Evolutionary conservation across 2,797 vertebrate species (phyloP).

Genomic region (Scyliorhinus canicula): DNA sequence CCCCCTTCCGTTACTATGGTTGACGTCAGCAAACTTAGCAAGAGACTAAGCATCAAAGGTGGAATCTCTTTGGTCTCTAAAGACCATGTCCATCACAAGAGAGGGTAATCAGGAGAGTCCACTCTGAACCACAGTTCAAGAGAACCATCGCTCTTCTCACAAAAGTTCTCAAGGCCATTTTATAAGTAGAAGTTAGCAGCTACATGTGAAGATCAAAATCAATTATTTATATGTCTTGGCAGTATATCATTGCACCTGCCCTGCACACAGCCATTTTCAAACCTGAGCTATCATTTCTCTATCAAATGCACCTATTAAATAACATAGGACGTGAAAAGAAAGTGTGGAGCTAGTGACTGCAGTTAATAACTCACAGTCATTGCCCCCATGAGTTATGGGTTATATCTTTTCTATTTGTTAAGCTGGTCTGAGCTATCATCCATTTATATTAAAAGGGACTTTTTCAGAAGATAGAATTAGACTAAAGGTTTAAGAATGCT

Average conservation of each 20-base stretch:
- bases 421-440: not conserved
- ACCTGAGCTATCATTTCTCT: not conserved
- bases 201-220: not conserved
- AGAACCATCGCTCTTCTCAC: not conserved
- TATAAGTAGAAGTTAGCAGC: not conserved
- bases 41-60: not conserved
- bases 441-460: not conserved
- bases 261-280: not conserved
- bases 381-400: not conserved
- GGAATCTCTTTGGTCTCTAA: not conserved
- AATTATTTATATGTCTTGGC: not conserved
- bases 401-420: not conserved
- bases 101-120: not conserved
- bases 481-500: not conserved
- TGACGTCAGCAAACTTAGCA: not conserved
- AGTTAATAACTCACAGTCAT: not conserved
- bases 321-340: not conserved
- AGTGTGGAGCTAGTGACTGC: not conserved
- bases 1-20: not conserved
- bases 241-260: not conserved
- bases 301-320: not conserved
- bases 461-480: not conserved
- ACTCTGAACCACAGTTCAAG: not conserved
- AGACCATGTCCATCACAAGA: not conserved
- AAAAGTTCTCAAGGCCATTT: not conserved